These are phyloP conservation scores for Tillus elongatus DNA, from an alignment of 2,888 invertebrate genomes.

Conservation along the genomic window DNA sequence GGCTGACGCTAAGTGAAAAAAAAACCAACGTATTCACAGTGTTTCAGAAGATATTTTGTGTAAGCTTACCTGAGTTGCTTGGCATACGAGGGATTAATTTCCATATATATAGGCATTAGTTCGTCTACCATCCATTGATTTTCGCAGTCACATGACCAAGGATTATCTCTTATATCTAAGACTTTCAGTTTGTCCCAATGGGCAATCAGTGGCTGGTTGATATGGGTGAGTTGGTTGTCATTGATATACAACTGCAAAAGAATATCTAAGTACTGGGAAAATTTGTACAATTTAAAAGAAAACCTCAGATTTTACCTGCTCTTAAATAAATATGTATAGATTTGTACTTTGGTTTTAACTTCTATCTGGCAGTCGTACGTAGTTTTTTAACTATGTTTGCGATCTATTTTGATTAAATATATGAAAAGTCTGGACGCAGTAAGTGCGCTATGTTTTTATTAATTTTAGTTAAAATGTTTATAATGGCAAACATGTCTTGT, in stretches of 20 bases:
- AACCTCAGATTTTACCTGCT: background rate
- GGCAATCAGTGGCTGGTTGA: constrained; percentile 55
- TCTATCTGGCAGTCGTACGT: too few relatives aligned
- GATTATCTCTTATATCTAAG: constrained; percentile 62
- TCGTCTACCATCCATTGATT: constrained; percentile 67
- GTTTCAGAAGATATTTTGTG: too few relatives aligned
- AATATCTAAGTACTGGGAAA: constrained; percentile 7
- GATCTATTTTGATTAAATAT: too few relatives aligned
- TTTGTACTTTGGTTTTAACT: too few relatives aligned
- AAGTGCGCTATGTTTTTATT: too few relatives aligned
- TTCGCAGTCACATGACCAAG: constrained; percentile 70
- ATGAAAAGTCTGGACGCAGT: too few relatives aligned
- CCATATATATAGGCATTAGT: constrained; percentile 49
- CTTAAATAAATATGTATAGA: background rate
- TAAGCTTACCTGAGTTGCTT: constrained; percentile 46
- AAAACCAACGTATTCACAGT: too few relatives aligned
- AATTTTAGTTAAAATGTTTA: too few relatives aligned
- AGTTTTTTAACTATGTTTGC: too few relatives aligned
- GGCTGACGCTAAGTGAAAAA: too few relatives aligned
- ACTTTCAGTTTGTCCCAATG: constrained; percentile 62
- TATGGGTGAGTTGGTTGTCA: constrained; percentile 59
- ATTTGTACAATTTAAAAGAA: constrained; percentile 5
- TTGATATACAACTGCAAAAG: constrained; percentile 56
- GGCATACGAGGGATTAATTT: constrained; percentile 39
- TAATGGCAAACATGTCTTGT: too few relatives aligned